Percentiles rank a stretch among this genome's conserved stretches.
Conservation (phyloP, 2,113 vertebrate species). For the Cepphus grylle region DNA sequence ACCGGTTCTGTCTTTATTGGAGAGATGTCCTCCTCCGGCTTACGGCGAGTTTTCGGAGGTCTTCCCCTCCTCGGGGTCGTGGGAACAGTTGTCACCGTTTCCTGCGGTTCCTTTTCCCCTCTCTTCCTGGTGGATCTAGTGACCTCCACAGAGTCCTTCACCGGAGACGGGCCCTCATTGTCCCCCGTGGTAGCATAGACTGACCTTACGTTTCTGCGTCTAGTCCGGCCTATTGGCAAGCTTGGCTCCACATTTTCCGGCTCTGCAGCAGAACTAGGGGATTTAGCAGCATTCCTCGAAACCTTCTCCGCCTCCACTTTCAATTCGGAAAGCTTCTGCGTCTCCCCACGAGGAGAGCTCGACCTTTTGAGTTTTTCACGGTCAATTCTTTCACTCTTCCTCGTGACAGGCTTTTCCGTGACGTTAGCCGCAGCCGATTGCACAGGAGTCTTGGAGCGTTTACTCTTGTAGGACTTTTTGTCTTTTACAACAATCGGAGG, state of each 20-base stretch:
- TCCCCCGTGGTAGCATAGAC: conserved; percentile 91
- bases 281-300: conserved; percentile 84
- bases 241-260: conserved; percentile 82
- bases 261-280: conserved; percentile 81
- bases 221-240: conserved; percentile 83
- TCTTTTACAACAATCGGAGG: conserved; percentile 77
- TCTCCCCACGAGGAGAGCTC: conserved; percentile 87
- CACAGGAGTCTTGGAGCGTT: conserved; percentile 82
- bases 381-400: conserved; percentile 96
- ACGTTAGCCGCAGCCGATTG: conserved; percentile 60
- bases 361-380: conserved; percentile 91
- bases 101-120: conserved; percentile 85
- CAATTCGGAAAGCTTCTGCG: conserved; percentile 74
- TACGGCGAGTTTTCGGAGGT: conserved; percentile 88
- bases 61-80: conserved; percentile 83
- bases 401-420: conserved; percentile 85
- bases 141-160: conserved; percentile 83
- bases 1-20: conserved; percentile 76
- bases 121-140: conserved; percentile 88
- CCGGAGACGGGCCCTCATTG: conserved; percentile 77
- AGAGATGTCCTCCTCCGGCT: conserved; percentile 81
- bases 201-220: conserved; percentile 91
- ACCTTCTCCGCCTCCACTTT: conserved; percentile 79
- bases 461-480: conserved; percentile 87
- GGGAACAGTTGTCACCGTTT: conserved; percentile 65